Conservation (phyloP, 2,888 invertebrate species). For the Eudiplozoon nipponicum region DNA sequence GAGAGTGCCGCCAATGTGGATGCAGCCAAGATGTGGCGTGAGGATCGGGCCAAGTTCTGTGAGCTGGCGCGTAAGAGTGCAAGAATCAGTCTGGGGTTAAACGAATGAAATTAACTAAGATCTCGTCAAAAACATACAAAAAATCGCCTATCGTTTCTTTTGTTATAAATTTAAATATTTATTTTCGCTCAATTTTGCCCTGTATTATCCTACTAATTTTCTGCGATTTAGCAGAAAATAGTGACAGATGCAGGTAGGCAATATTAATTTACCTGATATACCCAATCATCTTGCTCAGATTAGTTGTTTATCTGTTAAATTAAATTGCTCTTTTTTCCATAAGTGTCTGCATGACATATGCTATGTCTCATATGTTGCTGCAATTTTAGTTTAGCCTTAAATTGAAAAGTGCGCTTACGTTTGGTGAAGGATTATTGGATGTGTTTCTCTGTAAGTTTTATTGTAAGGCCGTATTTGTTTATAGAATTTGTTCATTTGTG, state of each 20-base stretch:
- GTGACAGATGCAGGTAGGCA: neutral
- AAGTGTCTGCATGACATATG: too few species aligned
- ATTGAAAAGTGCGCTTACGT: too few species aligned
- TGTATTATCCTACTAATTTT: neutral
- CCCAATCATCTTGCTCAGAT: neutral
- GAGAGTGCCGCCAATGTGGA: conserved; percentile 87
- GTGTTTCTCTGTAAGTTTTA: too few species aligned
- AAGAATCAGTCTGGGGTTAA: conserved; percentile 6
- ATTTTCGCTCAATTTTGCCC: neutral
- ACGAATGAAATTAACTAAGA: neutral
- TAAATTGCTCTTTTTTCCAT: neutral
- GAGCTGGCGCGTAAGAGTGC: conserved; percentile 11
- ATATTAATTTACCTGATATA: neutral
- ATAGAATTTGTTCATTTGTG: too few species aligned
- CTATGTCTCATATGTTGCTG: too few species aligned
- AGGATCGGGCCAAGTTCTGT: conserved; percentile 25
- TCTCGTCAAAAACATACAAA: neutral
- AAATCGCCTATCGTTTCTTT: neutral
- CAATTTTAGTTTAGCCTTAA: too few species aligned
- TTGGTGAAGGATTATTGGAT: too few species aligned
- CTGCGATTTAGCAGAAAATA: neutral
- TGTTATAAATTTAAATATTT: neutral
- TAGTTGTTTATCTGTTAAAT: neutral
- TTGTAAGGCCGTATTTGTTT: too few species aligned
- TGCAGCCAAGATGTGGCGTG: conserved; percentile 87